Conservation (phyloP, 2,888 invertebrate species). For the Tetanocera ferruginea region DNA sequence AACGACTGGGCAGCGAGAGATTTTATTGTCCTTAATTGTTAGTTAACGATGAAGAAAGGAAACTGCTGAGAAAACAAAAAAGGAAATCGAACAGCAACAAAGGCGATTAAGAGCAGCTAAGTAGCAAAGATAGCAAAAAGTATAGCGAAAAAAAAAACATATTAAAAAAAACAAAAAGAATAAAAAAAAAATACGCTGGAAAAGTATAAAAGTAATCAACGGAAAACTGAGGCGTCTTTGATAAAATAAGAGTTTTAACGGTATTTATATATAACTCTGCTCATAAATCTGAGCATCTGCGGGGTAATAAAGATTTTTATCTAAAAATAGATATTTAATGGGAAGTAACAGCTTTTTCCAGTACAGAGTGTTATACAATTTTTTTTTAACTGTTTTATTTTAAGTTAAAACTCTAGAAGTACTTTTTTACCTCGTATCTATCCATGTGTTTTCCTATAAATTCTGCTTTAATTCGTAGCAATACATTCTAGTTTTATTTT, state of each 20-base stretch:
- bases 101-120: conserved; percentile 1
- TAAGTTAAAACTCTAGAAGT: no score
- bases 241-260: not conserved
- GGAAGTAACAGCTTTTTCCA: no score
- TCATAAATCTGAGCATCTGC: not conserved
- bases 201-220: not conserved
- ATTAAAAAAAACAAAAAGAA: not conserved
- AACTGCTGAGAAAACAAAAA: conserved; percentile 18
- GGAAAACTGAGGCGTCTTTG: not conserved
- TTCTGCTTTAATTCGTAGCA: no score
- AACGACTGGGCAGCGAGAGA: not conserved
- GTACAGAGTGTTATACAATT: no score
- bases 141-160: not conserved
- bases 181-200: not conserved
- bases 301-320: no score
- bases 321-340: no score
- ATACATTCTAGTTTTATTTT: no score
- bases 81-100: conserved; percentile 7
- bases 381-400: no score
- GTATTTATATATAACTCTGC: not conserved
- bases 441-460: no score
- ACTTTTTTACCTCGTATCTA: no score
- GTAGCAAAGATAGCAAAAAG: not conserved
- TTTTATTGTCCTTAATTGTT: conserved; percentile 33
- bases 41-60: conserved; percentile 19